A percentile compares a stretch with the other conserved stretches of the same genome.
Evolutionary conservation across 2,797 vertebrate genomes (phyloP).

Genomic region (Parotocinclus haroldoi): DNA sequence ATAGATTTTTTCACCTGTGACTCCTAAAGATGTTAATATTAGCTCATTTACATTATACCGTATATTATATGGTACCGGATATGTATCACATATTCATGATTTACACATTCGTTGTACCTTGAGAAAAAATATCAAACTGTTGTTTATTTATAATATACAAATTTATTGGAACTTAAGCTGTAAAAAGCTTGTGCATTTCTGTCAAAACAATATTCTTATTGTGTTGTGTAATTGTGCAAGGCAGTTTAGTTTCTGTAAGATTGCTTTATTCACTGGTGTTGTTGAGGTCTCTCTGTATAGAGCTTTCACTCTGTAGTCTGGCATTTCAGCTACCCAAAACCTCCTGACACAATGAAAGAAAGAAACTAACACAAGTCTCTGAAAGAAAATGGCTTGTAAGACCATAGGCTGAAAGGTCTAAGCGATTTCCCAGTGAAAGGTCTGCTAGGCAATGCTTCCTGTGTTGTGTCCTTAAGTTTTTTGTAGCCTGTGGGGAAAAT

Average conservation of each 20-base stretch:
- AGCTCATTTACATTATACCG: too few species aligned
- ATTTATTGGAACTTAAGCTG: too few species aligned
- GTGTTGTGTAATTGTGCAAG: too few species aligned
- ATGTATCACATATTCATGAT: too few species aligned
- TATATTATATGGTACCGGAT: too few species aligned
- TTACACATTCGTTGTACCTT: too few species aligned
- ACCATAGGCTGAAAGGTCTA: conserved; percentile 16
- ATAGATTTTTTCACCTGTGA: too few species aligned
- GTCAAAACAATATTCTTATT: too few species aligned
- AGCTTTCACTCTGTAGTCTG: not conserved
- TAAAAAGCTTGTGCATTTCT: too few species aligned
- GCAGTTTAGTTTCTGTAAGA: too few species aligned
- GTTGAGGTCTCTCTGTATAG: conserved; percentile 10
- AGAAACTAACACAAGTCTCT: conserved; percentile 40
- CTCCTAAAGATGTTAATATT: not conserved
- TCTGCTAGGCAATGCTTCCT: conserved; percentile 17
- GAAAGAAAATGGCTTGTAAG: conserved; percentile 37
- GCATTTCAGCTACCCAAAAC: conserved; percentile 12
- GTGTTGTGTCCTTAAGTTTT: conserved; percentile 22
- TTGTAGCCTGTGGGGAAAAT: conserved; percentile 31
- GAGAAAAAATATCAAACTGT: too few species aligned
- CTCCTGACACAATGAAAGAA: conserved; percentile 32
- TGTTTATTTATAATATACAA: too few species aligned
- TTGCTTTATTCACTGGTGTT: conserved; percentile 8
- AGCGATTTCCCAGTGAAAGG: conserved; percentile 24